Conservation (phyloP, 2,113 vertebrate genomes). For the Erythrolamprus reginae region DNA sequence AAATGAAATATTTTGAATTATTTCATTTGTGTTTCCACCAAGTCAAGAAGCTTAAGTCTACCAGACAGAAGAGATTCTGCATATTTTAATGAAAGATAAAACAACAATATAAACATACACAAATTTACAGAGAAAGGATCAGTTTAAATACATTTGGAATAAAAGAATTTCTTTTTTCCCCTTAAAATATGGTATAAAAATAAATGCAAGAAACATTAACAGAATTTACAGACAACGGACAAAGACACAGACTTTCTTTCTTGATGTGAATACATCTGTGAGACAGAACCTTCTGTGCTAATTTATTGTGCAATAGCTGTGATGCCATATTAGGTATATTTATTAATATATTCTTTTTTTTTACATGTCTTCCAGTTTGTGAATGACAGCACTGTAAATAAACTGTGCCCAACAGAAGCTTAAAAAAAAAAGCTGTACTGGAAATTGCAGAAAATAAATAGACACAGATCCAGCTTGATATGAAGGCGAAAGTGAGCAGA, state of each 20-base stretch:
- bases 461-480: constrained; percentile 71
- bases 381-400: constrained; percentile 71
- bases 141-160: constrained; percentile 91
- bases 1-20: background rate
- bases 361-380: constrained; percentile 77
- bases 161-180: constrained; percentile 80
- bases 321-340: constrained; percentile 74
- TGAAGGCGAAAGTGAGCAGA: constrained; percentile 74
- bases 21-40: background rate
- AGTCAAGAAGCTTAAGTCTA: constrained; percentile 58
- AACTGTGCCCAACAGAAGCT: constrained; percentile 72
- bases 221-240: constrained; percentile 82
- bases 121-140: constrained; percentile 87
- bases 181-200: constrained; percentile 99
- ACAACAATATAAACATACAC: constrained; percentile 81
- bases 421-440: constrained; percentile 66
- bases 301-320: constrained; percentile 84
- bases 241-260: constrained; percentile 70
- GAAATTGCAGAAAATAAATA: constrained; percentile 74
- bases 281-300: constrained; percentile 83
- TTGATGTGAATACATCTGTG: constrained; percentile 78
- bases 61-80: constrained; percentile 71
- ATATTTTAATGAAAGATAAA: constrained; percentile 83
- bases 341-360: constrained; percentile 71
- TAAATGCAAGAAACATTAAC: constrained; percentile 91